Conservation (phyloP, 1,140 invertebrate species). For the Contarinia nasturtii region DNA sequence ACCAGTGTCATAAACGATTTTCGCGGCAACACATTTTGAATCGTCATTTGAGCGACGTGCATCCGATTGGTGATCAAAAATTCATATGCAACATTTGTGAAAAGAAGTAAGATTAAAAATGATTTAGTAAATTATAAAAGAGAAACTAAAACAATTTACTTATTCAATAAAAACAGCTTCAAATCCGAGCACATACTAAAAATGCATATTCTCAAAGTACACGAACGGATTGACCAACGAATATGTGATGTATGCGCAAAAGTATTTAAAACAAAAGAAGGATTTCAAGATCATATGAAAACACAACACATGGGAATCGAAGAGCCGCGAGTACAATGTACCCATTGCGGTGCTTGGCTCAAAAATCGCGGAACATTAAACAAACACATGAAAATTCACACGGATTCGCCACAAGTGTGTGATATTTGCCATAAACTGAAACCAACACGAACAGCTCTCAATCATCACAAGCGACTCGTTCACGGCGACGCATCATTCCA, state of each 20-base stretch:
- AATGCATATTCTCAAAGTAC: slow-evolving; percentile 14
- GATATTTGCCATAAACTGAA: neutral
- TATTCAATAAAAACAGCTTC: slow-evolving; percentile 8
- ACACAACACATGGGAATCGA: slow-evolving; percentile 15
- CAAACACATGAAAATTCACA: neutral
- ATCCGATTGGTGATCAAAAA: neutral
- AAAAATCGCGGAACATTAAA: neutral
- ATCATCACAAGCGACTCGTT: neutral
- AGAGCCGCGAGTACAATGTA: slow-evolving; percentile 19
- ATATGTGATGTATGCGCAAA: slow-evolving; percentile 23
- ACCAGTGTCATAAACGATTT: neutral
- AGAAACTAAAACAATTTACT: too few species aligned
- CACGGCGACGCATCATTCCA: neutral
- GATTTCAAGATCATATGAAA: slow-evolving; percentile 15
- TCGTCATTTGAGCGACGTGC: neutral
- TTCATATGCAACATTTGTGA: neutral
- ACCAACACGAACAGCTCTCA: neutral
- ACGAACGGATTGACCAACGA: slow-evolving; percentile 11
- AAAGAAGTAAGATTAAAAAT: neutral
- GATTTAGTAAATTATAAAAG: too few species aligned
- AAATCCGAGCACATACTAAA: slow-evolving; percentile 11
- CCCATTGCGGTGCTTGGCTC: slow-evolving; percentile 16
- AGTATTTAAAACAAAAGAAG: slow-evolving; percentile 13
- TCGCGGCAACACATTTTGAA: neutral
- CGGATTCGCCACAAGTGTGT: neutral